Conservation (phyloP, 2,113 vertebrate species). For the Pongo abelii region DNA sequence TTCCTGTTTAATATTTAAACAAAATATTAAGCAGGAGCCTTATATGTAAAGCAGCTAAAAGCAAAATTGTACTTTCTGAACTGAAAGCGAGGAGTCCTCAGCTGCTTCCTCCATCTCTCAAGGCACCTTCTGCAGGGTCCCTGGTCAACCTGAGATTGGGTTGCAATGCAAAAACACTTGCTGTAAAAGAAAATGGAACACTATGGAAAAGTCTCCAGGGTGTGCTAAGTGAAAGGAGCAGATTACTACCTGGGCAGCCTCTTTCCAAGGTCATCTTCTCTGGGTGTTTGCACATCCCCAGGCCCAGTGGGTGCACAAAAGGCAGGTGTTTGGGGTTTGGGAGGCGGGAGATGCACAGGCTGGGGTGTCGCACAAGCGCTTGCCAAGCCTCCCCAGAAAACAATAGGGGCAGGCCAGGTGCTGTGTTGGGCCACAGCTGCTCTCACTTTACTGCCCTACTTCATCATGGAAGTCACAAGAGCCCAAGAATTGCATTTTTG, state of each 20-base stretch:
- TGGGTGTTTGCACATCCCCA: neutral
- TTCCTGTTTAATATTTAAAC: neutral
- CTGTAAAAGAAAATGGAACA: neutral
- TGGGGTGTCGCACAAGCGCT: neutral
- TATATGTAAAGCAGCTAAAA: neutral
- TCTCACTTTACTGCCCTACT: neutral
- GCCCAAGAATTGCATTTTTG: neutral
- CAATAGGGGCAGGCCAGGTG: neutral
- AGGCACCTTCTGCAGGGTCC: neutral
- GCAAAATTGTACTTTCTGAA: neutral
- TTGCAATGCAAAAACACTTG: neutral
- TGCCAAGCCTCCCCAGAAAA: neutral
- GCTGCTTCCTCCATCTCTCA: neutral
- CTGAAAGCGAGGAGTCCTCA: neutral
- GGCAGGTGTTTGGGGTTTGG: neutral
- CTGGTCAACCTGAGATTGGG: neutral
- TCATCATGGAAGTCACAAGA: neutral
- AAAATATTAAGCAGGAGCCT: neutral
- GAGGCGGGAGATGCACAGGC: neutral
- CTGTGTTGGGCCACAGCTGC: accelerated
- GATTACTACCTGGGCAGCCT: neutral
- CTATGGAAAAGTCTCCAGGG: too few relatives aligned
- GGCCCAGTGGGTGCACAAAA: too few relatives aligned
- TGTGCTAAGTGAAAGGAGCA: neutral
- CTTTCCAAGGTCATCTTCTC: neutral